phyloP scores from a whole-genome alignment of 2,888 invertebrate genomes.

The Perizoma affinitatum region DNA sequence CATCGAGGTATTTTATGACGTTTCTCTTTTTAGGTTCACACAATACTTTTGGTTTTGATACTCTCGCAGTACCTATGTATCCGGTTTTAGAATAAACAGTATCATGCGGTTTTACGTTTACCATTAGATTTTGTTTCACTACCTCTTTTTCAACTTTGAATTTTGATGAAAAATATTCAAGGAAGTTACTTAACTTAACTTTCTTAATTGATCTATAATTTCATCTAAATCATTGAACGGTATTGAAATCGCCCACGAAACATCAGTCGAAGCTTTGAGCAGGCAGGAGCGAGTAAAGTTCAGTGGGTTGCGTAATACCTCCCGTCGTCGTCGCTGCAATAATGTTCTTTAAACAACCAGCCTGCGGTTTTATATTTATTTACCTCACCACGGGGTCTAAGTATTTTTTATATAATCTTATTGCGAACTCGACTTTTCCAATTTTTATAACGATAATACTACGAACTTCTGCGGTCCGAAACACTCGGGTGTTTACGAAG shows the following conservation, averaged over 20 bases:
- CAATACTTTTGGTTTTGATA: background rate
- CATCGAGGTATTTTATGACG: constrained; percentile 41
- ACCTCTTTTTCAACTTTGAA: too few relatives aligned
- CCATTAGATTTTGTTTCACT: too few relatives aligned
- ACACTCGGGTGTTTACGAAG: constrained; percentile 42
- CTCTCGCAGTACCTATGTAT: constrained; percentile 9
- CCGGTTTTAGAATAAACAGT: too few relatives aligned
- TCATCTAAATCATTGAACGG: constrained; percentile 39
- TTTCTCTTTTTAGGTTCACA: constrained; percentile 21
- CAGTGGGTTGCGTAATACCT: constrained; percentile 58
- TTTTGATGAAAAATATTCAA: background rate
- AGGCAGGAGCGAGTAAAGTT: constrained; percentile 50
- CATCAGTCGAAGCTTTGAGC: constrained; percentile 43
- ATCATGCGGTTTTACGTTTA: background rate
- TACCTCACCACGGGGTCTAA: constrained; percentile 45
- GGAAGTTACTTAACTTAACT: constrained; percentile 5
- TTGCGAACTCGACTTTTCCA: constrained; percentile 52
- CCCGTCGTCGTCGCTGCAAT: constrained; percentile 50
- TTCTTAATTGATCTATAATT: constrained; percentile 29
- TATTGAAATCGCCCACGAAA: constrained; percentile 51
- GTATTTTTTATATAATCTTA: constrained; percentile 54
- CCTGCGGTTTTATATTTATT: constrained; percentile 59
- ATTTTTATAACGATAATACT: constrained; percentile 64
- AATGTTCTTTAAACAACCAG: constrained; percentile 59
- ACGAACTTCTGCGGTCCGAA: constrained; percentile 56